phyloP scores from a whole-genome alignment of 2,888 invertebrate species.

The Amorpha juglandis region DNA sequence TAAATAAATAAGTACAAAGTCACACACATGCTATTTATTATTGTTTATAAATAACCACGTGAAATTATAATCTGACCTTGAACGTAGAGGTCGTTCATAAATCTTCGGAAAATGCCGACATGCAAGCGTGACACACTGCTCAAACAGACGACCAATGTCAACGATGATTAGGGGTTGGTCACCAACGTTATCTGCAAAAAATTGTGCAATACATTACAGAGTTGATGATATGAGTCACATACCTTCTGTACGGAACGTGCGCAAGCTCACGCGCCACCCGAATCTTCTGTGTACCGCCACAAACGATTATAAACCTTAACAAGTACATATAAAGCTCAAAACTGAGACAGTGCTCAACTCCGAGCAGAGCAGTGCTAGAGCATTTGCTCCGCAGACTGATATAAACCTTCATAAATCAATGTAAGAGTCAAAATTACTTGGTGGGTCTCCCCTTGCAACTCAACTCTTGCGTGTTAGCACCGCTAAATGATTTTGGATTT shows the following conservation, averaged over 20 bases:
- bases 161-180: conserved; percentile 40
- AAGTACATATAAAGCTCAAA: not conserved
- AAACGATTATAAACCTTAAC: conserved; percentile 3
- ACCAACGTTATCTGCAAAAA: conserved; percentile 43
- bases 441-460: not conserved
- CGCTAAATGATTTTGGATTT: not conserved
- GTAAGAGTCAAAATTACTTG: not conserved
- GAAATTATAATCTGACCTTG: too few species aligned
- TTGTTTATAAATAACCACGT: too few species aligned
- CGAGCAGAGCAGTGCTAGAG: too few species aligned
- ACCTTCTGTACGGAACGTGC: conserved; percentile 12
- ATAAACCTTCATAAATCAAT: not conserved
- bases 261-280: conserved; percentile 2
- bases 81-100: too few species aligned
- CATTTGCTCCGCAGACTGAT: not conserved
- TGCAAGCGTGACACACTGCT: conserved; percentile 14
- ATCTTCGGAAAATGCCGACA: too few species aligned
- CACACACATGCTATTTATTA: too few species aligned
- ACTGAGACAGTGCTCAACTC: not conserved
- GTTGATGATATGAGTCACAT: conserved; percentile 28
- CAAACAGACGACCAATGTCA: conserved; percentile 37
- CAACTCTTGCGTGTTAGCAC: not conserved
- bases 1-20: too few species aligned
- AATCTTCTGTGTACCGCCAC: not conserved
- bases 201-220: conserved; percentile 38